Conservation (phyloP, 35 echinoderm and acorn worm species). For the Strongylocentrotus purpuratus region DNA sequence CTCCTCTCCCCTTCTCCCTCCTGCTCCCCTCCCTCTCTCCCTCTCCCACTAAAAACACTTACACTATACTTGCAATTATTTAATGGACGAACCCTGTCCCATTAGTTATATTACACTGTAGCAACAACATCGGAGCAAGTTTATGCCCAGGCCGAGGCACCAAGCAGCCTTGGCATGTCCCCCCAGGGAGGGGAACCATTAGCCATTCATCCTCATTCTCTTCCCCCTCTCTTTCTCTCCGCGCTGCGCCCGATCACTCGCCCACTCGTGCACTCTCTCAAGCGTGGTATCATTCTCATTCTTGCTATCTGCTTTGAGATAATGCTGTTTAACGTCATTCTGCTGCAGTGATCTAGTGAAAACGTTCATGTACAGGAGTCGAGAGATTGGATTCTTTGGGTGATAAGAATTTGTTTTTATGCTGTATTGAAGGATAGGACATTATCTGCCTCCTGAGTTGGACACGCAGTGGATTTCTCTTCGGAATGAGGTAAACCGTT, state of each 20-base stretch:
- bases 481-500: not conserved
- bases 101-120: not conserved
- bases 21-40: not conserved
- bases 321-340: not conserved
- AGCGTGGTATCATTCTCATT: not conserved
- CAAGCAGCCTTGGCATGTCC: not conserved
- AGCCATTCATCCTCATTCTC: not conserved
- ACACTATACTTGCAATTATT: not conserved
- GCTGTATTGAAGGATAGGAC: not conserved
- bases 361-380: not conserved
- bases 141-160: not conserved
- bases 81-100: not conserved
- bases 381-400: not conserved
- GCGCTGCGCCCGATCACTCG: not conserved
- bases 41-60: not conserved
- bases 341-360: not conserved
- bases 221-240: not conserved
- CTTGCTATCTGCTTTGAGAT: not conserved
- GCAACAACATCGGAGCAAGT: not conserved
- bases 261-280: too few species aligned
- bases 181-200: not conserved
- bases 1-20: not conserved
- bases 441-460: not conserved
- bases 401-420: not conserved
- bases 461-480: not conserved